Evolutionary conservation across 92 coral and sea anemone genomes (phyloP).

Genomic region (Epizoanthus illoricatus): DNA sequence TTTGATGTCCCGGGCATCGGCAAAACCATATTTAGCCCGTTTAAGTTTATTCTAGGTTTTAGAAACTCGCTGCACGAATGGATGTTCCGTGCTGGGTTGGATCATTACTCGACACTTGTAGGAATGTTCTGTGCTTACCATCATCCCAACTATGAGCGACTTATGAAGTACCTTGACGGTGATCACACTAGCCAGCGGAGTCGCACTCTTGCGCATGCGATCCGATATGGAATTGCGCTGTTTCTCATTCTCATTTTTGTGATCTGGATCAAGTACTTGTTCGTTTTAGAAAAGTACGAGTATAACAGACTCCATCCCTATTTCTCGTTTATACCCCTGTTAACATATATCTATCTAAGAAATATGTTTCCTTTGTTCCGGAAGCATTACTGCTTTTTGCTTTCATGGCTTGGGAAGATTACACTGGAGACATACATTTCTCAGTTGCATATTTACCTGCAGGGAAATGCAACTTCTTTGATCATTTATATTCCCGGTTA

Average conservation of each 20-base stretch:
- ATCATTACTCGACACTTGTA: slow-evolving; percentile 72
- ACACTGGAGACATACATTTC: slow-evolving; percentile 84
- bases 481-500: slow-evolving; percentile 70
- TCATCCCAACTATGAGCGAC: slow-evolving; percentile 69
- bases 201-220: slow-evolving; percentile 25
- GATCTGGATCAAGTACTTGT: slow-evolving; percentile 61
- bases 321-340: slow-evolving; percentile 68
- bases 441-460: slow-evolving; percentile 81
- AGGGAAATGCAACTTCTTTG: slow-evolving; percentile 68
- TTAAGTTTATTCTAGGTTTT: slow-evolving; percentile 51
- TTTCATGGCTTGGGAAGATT: slow-evolving; percentile 81
- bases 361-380: slow-evolving; percentile 72
- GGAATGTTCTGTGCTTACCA: slow-evolving; percentile 85
- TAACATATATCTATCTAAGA: slow-evolving; percentile 70
- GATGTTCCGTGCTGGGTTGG: slow-evolving; percentile 92
- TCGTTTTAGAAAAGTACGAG: slow-evolving; percentile 66
- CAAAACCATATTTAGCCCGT: slow-evolving; percentile 63
- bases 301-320: slow-evolving; percentile 78
- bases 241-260: slow-evolving; percentile 40
- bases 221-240: slow-evolving; percentile 53
- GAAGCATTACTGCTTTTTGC: slow-evolving; percentile 49
- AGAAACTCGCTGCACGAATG: slow-evolving; percentile 82
- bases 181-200: slow-evolving; percentile 34
- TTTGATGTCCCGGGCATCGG: slow-evolving; percentile 83
- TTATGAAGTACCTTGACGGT: slow-evolving; percentile 51